Evolutionary conservation across 2,797 vertebrate species (phyloP).

Genomic region (Lateolabrax maculatus): DNA sequence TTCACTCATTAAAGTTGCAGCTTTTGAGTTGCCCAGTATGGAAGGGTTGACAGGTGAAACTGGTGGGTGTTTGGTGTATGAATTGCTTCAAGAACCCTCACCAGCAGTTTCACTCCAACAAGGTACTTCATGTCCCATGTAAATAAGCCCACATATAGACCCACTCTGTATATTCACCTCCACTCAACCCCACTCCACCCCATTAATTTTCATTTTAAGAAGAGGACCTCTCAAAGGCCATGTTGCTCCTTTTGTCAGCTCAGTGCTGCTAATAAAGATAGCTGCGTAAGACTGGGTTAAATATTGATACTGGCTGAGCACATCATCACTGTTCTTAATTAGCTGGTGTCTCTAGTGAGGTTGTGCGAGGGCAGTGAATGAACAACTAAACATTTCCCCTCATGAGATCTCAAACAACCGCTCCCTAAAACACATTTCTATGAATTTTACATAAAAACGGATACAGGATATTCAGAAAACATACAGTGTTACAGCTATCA

Average conservation of each 20-base stretch:
- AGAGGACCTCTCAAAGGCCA: slow-evolving; percentile 78
- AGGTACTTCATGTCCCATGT: slow-evolving; percentile 85
- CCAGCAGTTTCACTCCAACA: slow-evolving; percentile 75
- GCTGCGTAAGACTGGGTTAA: slow-evolving; percentile 83
- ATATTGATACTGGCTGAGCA: slow-evolving; percentile 83
- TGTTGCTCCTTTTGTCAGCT: slow-evolving; percentile 75
- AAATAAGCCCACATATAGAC: slow-evolving; percentile 86
- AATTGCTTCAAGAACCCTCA: slow-evolving; percentile 78
- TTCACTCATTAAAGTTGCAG: slow-evolving; percentile 61
- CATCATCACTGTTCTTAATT: slow-evolving; percentile 80
- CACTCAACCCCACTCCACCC: slow-evolving; percentile 76
- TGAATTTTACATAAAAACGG: slow-evolving; percentile 84
- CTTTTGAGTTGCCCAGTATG: slow-evolving; percentile 38
- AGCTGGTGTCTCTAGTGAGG: slow-evolving; percentile 71
- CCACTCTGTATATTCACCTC: slow-evolving; percentile 78
- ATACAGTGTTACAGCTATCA: slow-evolving; percentile 76
- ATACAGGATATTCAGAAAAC: slow-evolving; percentile 76
- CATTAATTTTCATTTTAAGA: slow-evolving; percentile 89
- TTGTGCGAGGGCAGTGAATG: slow-evolving; percentile 66
- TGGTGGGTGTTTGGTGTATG: slow-evolving; percentile 76
- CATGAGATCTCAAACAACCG: slow-evolving; percentile 64
- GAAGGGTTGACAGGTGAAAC: slow-evolving; percentile 63
- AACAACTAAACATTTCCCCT: slow-evolving; percentile 80
- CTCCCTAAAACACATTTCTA: slow-evolving; percentile 76
- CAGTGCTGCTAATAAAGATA: slow-evolving; percentile 82